A percentile compares a stretch with the other conserved stretches of the same genome.
These are phyloP conservation scores for Microchirus variegatus DNA, from an alignment of 2,797 vertebrate genomes.

Conservation along the genomic window DNA sequence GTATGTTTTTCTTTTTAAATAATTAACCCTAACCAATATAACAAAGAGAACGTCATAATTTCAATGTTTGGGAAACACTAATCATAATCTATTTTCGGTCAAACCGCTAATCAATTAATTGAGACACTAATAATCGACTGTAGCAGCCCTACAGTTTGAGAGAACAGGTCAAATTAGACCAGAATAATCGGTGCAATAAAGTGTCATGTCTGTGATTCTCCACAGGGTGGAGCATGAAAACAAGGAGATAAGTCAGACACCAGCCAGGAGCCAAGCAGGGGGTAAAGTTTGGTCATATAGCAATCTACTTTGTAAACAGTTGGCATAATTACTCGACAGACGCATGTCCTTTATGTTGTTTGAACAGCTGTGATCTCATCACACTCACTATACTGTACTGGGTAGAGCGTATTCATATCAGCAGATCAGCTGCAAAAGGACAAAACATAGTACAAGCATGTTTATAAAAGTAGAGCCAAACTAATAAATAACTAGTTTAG, in stretches of 20 bases:
- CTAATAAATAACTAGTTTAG: neutral
- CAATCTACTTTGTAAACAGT: slow-evolving; percentile 10
- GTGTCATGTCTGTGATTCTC: neutral
- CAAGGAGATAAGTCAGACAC: neutral
- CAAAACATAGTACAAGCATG: neutral
- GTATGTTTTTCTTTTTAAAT: too few species aligned
- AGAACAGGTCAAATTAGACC: too few species aligned
- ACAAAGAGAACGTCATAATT: too few species aligned
- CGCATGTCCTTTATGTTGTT: neutral
- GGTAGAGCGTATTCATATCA: neutral
- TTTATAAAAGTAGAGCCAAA: neutral
- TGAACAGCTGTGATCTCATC: neutral
- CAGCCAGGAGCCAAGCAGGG: neutral
- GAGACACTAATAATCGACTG: too few species aligned
- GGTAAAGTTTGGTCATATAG: slow-evolving; percentile 4
- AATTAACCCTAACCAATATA: too few species aligned
- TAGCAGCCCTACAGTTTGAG: too few species aligned
- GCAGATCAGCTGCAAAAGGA: neutral
- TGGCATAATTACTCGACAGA: slow-evolving; percentile 13
- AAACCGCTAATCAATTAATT: too few species aligned
- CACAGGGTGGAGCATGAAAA: slow-evolving; percentile 47
- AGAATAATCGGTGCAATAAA: neutral
- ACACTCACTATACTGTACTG: neutral
- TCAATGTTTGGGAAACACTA: too few species aligned
- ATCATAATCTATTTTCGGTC: too few species aligned